Conservation (phyloP, 2,797 vertebrate species). For the Trachurus trachurus region DNA sequence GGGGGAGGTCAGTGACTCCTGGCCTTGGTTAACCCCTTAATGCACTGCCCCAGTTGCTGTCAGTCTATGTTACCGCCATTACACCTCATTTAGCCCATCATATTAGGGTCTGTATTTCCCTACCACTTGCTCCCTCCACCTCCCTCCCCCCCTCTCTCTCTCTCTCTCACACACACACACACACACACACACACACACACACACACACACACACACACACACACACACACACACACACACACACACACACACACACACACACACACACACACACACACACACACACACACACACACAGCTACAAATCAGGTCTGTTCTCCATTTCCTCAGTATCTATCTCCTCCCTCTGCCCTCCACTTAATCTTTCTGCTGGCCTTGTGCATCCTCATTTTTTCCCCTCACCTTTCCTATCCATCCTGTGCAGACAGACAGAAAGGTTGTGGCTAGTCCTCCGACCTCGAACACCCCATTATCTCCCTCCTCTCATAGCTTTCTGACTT, state of each 20-base stretch:
- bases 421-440: conserved; percentile 55
- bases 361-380: conserved; percentile 66
- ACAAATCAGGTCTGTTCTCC: conserved; percentile 48
- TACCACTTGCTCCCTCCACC: conserved; percentile 59
- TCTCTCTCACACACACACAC: conserved; percentile 5
- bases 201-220: conserved; percentile 13
- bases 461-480: conserved; percentile 52
- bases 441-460: conserved; percentile 52
- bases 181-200: conserved; percentile 18
- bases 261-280: conserved; percentile 31
- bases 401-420: conserved; percentile 54
- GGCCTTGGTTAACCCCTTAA: conserved; percentile 85
- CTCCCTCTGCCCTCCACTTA: conserved; percentile 60
- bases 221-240: conserved; percentile 9
- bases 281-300: conserved; percentile 16
- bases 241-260: conserved; percentile 17
- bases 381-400: conserved; percentile 52
- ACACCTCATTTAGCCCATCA: conserved; percentile 83
- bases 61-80: conserved; percentile 87
- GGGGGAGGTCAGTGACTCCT: conserved; percentile 79
- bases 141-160: not conserved
- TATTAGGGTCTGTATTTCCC: conserved; percentile 76
- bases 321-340: conserved; percentile 67
- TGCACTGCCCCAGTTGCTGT: conserved; percentile 83
- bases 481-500: conserved; percentile 55